phyloP scores from a whole-genome alignment of 2,797 vertebrate genomes.

The Discoglossus pictus region DNA sequence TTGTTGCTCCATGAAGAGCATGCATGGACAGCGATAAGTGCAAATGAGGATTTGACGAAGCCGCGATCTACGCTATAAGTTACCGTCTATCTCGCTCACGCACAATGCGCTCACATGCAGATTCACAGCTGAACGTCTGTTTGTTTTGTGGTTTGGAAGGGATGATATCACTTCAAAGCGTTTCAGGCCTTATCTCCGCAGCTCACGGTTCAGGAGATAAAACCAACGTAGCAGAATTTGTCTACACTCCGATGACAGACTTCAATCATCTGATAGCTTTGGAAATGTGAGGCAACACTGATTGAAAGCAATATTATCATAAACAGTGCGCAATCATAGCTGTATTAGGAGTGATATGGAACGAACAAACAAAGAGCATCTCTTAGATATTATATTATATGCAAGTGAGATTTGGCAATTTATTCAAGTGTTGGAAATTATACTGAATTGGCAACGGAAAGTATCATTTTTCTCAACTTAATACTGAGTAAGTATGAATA shows the following conservation, averaged over 20 bases:
- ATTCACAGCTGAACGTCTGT: constrained; percentile 15
- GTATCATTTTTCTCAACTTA: too few relatives aligned
- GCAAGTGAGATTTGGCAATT: too few relatives aligned
- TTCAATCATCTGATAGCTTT: too few relatives aligned
- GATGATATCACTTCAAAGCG: constrained; percentile 26
- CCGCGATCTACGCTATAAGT: background rate
- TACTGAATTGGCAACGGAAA: too few relatives aligned
- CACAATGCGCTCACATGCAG: background rate
- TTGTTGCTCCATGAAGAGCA: constrained; percentile 4
- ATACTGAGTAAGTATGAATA: too few relatives aligned
- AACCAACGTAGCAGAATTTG: constrained; percentile 30
- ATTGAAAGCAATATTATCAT: too few relatives aligned
- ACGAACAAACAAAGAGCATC: too few relatives aligned
- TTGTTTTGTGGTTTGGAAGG: background rate
- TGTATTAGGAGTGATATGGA: too few relatives aligned
- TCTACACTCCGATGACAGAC: constrained; percentile 13
- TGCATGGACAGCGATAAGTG: constrained; percentile 6
- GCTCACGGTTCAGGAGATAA: constrained; percentile 33
- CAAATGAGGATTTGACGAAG: constrained; percentile 22
- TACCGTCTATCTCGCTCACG: constrained; percentile 4
- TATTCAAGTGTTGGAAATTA: too few relatives aligned
- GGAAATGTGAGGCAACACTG: too few relatives aligned
- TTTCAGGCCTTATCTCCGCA: constrained; percentile 19
- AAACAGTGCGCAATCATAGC: too few relatives aligned
- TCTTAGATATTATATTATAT: too few relatives aligned